phyloP scores from a whole-genome alignment of 2,888 invertebrate species.

The Trissolcus brochymenae region DNA sequence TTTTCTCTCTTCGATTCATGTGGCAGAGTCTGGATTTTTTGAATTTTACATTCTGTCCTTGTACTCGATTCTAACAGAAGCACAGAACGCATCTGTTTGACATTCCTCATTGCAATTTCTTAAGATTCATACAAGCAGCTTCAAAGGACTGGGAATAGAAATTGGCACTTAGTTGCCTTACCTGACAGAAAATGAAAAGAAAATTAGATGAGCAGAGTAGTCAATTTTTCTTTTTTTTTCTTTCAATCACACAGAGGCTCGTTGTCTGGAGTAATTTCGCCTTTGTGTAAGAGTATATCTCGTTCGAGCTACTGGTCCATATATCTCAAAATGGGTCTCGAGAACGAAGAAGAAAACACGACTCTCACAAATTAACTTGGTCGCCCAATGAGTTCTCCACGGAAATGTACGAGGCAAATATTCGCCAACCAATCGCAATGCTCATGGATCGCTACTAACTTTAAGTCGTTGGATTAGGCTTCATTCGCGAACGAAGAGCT shows the following conservation, averaged over 20 bases:
- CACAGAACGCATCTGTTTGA: constrained; percentile 45
- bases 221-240: constrained; percentile 67
- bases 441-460: constrained; percentile 68
- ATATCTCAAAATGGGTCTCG: constrained; percentile 66
- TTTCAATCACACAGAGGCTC: constrained; percentile 68
- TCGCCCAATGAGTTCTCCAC: constrained; percentile 65
- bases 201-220: constrained; percentile 48
- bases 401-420: constrained; percentile 71
- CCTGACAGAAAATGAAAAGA: constrained; percentile 35
- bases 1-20: constrained; percentile 19
- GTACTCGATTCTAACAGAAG: constrained; percentile 28
- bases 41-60: constrained; percentile 33
- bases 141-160: constrained; percentile 50
- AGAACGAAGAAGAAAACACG: constrained; percentile 59
- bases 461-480: constrained; percentile 55
- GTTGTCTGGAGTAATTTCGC: constrained; percentile 67
- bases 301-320: constrained; percentile 66
- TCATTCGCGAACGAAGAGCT: constrained; percentile 25
- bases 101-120: constrained; percentile 51
- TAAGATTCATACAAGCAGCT: constrained; percentile 26
- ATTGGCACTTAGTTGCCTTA: constrained; percentile 42
- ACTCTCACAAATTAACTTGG: constrained; percentile 72
- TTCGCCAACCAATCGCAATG: constrained; percentile 69
- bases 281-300: constrained; percentile 65
- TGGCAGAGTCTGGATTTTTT: constrained; percentile 34